Evolutionary conservation across 2,797 vertebrate species (phyloP), one percentile per base, ranked within the genome.

Genomic region (Lithobates sylvaticus): DNA sequence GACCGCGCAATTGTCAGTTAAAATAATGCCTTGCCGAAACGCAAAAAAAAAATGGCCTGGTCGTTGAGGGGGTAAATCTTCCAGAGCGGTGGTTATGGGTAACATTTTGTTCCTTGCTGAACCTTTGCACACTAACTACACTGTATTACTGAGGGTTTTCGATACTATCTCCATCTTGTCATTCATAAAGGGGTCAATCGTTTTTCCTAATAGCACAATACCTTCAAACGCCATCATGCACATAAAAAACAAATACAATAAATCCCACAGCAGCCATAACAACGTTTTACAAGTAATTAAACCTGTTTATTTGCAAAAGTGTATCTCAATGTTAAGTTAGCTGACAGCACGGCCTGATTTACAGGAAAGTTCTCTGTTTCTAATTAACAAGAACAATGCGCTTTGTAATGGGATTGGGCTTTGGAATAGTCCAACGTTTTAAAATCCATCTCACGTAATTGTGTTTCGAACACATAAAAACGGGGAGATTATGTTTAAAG

Each of bases 301-400:
- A 69, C 5, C 5, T 23, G 68, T 44, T 70, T 15, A 68, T 15
- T 34, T 80, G 10, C 44, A 54, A 10, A 80, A 42, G 27, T 71
- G 44, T 23, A 70, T 69, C 78, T 69, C 78, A 69, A 23, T 80
- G 78, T 70, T 44, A 34, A 39, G 42, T n/a, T 80, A 70, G 23
- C n/a, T 80, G 42, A 71, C 78, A 80, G 78, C 12, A 13, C 0
- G 0, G 0, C 13, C 42, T 80, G 44, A 70, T 54, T 54, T 70
- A 80, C 23, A 39, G 44, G n/a, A 69, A 80, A 70, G 67, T 70
- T 70, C 29, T 36, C 27, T 58, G 44, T 70, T 73, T 81, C 79
- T 81, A 73, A 81, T 73, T 73, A 72, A 73, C 23, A 64, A 73
- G 47, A 73, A 81, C 70, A 81, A 81, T 72, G 50, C 44, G 1